Conservation (phyloP, 1,140 invertebrate species). For the Tetragonula clypearis region DNA sequence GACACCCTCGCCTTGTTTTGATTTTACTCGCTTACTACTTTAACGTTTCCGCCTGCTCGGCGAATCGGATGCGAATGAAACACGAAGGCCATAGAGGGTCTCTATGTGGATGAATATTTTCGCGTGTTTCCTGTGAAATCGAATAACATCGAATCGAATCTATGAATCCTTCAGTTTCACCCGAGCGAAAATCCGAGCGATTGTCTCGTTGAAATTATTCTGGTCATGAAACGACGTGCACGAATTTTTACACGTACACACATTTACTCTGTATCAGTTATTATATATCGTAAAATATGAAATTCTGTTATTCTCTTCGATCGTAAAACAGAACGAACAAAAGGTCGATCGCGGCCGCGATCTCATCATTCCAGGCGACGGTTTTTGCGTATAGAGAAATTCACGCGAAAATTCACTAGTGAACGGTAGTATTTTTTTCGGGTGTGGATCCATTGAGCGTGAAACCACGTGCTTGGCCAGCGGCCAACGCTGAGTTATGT, state of each 20-base stretch:
- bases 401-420: conserved; percentile 9
- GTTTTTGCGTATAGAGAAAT: background rate
- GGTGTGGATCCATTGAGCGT: conserved; percentile 60
- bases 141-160: background rate
- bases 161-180: background rate
- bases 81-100: background rate
- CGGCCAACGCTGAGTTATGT: conserved; percentile 67
- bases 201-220: too few relatives aligned
- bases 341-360: background rate
- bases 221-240: too few relatives aligned
- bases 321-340: background rate
- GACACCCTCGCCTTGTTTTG: conserved; percentile 44
- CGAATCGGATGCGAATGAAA: background rate
- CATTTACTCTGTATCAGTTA: too few relatives aligned
- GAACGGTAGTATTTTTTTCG: conserved; percentile 10
- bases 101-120: background rate
- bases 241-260: too few relatives aligned
- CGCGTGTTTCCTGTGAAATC: background rate
- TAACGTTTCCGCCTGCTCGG: background rate
- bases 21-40: conserved; percentile 21
- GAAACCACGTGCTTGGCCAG: conserved; percentile 71
- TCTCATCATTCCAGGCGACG: background rate
- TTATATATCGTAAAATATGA: too few relatives aligned
- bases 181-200: too few relatives aligned
- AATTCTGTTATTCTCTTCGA: background rate